Percentiles rank a stretch among this genome's conserved stretches.
Conservation (phyloP, 2,113 vertebrate species). For the Takifugu bimaculatus region DNA sequence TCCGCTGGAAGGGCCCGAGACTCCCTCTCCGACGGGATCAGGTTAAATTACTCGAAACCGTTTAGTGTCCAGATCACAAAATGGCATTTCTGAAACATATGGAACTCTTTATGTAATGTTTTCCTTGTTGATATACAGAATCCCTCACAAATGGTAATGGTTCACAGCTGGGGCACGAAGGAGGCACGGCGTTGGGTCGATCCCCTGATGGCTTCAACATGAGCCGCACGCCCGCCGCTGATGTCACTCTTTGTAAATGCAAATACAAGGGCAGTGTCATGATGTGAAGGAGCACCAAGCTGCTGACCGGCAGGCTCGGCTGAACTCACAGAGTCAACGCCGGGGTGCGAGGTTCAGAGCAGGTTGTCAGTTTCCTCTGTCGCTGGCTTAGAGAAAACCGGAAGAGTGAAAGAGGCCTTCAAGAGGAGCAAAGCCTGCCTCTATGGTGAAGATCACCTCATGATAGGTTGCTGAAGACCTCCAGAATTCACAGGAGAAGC, state of each 20-base stretch:
- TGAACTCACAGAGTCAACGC: conserved; percentile 2
- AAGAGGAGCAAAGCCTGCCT: conserved; percentile 6
- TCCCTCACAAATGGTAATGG: conserved; percentile 91
- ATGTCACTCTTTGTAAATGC: too few species aligned
- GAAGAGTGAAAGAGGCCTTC: conserved; percentile 18
- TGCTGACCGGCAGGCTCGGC: neutral
- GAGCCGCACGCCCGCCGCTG: conserved; percentile 30
- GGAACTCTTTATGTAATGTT: conserved; percentile 86
- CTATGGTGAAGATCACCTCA: neutral
- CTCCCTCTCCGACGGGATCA: conserved; percentile 83
- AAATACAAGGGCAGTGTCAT: neutral
- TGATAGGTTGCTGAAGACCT: conserved; percentile 22
- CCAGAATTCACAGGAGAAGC: conserved; percentile 40
- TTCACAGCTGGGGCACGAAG: conserved; percentile 84
- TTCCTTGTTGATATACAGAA: conserved; percentile 87
- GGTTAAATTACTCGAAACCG: conserved; percentile 89
- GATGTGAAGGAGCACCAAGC: neutral
- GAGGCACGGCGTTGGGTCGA: conserved; percentile 53
- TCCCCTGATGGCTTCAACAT: conserved; percentile 58
- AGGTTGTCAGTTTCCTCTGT: conserved; percentile 8
- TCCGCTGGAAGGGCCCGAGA: conserved; percentile 66
- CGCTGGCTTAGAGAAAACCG: conserved; percentile 5
- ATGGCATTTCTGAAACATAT: conserved; percentile 85
- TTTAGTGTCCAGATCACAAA: conserved; percentile 86
- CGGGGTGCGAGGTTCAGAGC: too few species aligned